phyloP scores from a whole-genome alignment of 2,113 vertebrate genomes.

The Rhea americana region DNA sequence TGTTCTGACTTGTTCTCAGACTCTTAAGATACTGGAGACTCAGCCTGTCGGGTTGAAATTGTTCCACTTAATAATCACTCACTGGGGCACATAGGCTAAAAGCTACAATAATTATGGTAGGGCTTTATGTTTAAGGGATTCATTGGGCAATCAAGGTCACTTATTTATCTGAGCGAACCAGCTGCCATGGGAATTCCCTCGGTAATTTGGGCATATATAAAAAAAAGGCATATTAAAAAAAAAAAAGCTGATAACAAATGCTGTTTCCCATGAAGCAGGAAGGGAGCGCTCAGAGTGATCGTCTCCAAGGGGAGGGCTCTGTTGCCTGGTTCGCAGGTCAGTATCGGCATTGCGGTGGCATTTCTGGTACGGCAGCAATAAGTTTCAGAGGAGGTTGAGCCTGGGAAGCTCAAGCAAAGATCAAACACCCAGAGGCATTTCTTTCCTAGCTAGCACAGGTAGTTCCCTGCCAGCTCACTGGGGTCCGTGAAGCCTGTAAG shows the following conservation, averaged over 20 bases:
- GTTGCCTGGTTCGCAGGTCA: fast-evolving
- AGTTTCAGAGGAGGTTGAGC: fast-evolving
- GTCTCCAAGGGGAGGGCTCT: not conserved
- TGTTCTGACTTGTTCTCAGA: not conserved
- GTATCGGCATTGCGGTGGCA: not conserved
- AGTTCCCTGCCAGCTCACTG: not conserved
- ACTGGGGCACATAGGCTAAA: not conserved
- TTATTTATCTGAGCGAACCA: not conserved
- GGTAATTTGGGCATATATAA: too few relatives aligned
- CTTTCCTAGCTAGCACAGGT: not conserved
- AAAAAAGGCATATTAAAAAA: too few relatives aligned
- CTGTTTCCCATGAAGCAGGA: not conserved
- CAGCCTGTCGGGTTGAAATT: not conserved
- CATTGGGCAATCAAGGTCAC: not conserved
- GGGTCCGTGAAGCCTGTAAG: not conserved
- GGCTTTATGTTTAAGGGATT: not conserved
- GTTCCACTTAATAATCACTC: not conserved
- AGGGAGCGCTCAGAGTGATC: not conserved
- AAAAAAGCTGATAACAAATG: not conserved
- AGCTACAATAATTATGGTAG: not conserved
- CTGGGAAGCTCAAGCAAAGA: not conserved
- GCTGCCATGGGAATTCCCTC: not conserved
- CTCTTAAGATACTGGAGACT: not conserved
- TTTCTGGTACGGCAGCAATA: not conserved
- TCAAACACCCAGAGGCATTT: not conserved